Base-by-base conservation (phyloP, 2,113 vertebrate genomes). In the Lipotes vexillifer region DNA sequence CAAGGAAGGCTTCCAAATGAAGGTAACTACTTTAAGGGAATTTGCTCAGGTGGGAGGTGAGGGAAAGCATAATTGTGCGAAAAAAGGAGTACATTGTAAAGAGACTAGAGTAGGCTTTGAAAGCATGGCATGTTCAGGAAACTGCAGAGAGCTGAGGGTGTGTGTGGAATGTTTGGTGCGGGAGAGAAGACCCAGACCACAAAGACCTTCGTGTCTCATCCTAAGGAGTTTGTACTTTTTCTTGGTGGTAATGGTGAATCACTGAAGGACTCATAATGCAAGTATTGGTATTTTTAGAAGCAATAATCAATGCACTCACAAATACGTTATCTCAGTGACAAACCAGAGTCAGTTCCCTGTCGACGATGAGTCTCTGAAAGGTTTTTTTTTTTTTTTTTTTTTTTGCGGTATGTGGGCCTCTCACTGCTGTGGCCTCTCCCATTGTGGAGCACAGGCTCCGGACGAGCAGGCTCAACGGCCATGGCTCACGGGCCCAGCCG, bases 221-320 rank as follows among this genome's bases (percentile, higher is more conserved):
- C 74, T 63, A 12, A n/a, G 66, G 36, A 75, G 29, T 33, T 38
- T 52, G n/a, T 5, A 59, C 69, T 68, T 75, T 81, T 95, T 59
- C 59, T 78, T 44, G 15, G 36, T 46, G 66, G 5, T 74, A 57
- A 52, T 74, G 61, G 23, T 83, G 57, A 78, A 71, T 82, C 11
- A 8, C 78, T 21, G 33, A 80, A 92, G 36, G n/a, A 27, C 55
- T 95, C n/a, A 69, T 72, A 92, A 95, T 85, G 59, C 57, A 84
- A 55, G 52, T 96, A 88, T 94, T 96, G 78, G 82, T 75, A 92
- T 95, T 94, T 95, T 95, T 87, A 57, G 92, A 94, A 75, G 11
- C 65, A 92, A 38, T 97, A 36, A 96, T 88, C 96, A 96, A 88
- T 97, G 87, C 8, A 68, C 46, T 96, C 85, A 80, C 23, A 87